Percentiles rank a stretch among this genome's conserved stretches.
phyloP scores from a whole-genome alignment of 2,113 vertebrate species.

The Passer domesticus region DNA sequence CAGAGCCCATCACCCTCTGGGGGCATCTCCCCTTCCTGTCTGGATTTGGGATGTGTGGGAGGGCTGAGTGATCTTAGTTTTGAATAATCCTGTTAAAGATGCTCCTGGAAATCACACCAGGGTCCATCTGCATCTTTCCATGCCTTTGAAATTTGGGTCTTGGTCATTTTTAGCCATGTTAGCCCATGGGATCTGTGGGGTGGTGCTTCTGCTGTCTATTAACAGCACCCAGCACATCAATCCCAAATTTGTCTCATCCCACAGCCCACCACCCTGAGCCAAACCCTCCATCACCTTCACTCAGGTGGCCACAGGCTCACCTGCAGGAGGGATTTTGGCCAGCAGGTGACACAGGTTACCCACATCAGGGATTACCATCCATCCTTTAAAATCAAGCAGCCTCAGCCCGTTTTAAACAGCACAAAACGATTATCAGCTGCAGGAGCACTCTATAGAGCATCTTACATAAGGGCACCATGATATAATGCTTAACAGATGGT shows the following conservation, averaged over 20 bases:
- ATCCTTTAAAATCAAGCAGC: not conserved
- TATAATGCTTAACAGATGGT: constrained; percentile 42
- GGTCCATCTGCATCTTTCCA: not conserved
- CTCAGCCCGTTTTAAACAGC: not conserved
- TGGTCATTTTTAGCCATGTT: not conserved
- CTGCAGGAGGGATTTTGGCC: constrained; percentile 1
- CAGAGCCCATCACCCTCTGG: not conserved
- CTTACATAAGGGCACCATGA: not conserved
- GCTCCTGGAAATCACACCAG: not conserved
- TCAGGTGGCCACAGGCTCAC: not conserved
- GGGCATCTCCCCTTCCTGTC: not conserved
- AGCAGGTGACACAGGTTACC: constrained; percentile 37
- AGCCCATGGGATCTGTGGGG: too few relatives aligned
- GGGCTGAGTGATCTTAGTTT: not conserved
- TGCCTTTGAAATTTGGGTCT: not conserved
- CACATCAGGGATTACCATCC: not conserved
- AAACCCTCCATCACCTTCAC: not conserved
- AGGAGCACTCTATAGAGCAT: not conserved
- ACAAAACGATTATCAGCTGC: not conserved
- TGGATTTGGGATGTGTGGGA: rapidly evolving
- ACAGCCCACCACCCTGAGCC: not conserved
- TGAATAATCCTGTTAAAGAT: not conserved
- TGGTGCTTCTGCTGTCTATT: not conserved
- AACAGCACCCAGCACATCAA: not conserved
- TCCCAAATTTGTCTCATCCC: not conserved